These are phyloP conservation scores for Hydrozoanthus gracilis DNA, from an alignment of 92 coral and sea anemone genomes.

Conservation along the genomic window DNA sequence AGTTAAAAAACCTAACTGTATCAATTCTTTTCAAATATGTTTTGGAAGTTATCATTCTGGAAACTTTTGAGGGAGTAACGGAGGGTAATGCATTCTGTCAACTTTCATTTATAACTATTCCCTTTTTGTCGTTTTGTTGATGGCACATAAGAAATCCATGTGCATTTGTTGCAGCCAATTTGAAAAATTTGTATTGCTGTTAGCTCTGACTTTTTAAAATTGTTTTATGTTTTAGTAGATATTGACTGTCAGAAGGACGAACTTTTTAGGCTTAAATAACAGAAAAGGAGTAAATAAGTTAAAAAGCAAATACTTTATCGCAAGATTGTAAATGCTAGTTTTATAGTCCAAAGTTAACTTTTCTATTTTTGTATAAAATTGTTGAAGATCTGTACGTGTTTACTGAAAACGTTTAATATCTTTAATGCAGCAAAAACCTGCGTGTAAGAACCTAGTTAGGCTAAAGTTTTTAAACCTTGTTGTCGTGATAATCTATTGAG, in stretches of 20 bases:
- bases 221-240: not conserved
- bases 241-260: not conserved
- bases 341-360: not conserved
- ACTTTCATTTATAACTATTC: not conserved
- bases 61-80: not conserved
- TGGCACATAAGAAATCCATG: too few relatives aligned
- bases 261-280: not conserved
- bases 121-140: too few relatives aligned
- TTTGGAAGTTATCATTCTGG: not conserved
- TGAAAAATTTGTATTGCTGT: too few relatives aligned
- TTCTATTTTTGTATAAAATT: slow-evolving; percentile 3
- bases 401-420: too few relatives aligned
- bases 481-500: too few relatives aligned
- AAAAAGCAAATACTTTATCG: not conserved
- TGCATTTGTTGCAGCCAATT: too few relatives aligned
- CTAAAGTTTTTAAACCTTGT: too few relatives aligned
- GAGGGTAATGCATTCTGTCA: too few relatives aligned
- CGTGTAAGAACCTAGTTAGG: too few relatives aligned
- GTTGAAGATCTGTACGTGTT: not conserved
- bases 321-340: slow-evolving; percentile 14
- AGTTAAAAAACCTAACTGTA: not conserved
- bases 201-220: too few relatives aligned
- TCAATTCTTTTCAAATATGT: not conserved
- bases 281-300: not conserved
- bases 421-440: too few relatives aligned